Base-by-base conservation (phyloP, 53 echinoderm and acorn worm species). In the Crossaster papposus region DNA sequence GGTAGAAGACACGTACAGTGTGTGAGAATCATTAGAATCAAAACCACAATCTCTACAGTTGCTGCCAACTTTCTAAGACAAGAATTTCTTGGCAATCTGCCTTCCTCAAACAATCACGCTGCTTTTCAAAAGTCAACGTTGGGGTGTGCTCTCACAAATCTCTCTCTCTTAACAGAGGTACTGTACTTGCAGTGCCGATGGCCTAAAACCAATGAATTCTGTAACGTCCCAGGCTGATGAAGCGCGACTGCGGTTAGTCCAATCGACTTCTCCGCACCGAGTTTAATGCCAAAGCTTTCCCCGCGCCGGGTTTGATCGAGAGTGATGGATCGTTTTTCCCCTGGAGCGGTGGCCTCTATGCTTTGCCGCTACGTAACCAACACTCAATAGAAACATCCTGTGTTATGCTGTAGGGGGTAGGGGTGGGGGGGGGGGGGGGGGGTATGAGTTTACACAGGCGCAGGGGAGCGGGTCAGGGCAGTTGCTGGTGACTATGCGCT, bases 311-410 rank as follows among this genome's bases (percentile, higher is more conserved):
- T 28, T 68, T 68, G 68, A 68, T 28, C 28, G 2, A 20, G 24
- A 68, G n/a, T 26, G 68, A 26, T 68, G 24, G 68, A 68, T 68
- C 22, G 68, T 2, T 58, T 58, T 68, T 68, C 28, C 68, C 28
- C 68, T 68, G 11, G 68, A 6, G 68, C 68, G 24, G 58, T 68
- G 68, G 68, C 28, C 17, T 23, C 24, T 23, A 10, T 10, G 20
- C 10, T 4, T 12, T 28, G 28, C 68, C 22, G 68, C 68, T 68
- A 2, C 28, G 68, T 28, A 68, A 68, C 28, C 29, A 18, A 58
- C 58, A 58, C 58, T 68, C 28, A 32, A n/a, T 31, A 74, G 35
- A 36, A 74, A 74, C 75, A 74, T 74, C 75, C 75, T 74, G 75
- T 36, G 15, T 71, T 71, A 30, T 71, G 32, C 24, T 26, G 68